Conservation (phyloP, 2,113 vertebrate genomes). For the Isichthys henryi region DNA sequence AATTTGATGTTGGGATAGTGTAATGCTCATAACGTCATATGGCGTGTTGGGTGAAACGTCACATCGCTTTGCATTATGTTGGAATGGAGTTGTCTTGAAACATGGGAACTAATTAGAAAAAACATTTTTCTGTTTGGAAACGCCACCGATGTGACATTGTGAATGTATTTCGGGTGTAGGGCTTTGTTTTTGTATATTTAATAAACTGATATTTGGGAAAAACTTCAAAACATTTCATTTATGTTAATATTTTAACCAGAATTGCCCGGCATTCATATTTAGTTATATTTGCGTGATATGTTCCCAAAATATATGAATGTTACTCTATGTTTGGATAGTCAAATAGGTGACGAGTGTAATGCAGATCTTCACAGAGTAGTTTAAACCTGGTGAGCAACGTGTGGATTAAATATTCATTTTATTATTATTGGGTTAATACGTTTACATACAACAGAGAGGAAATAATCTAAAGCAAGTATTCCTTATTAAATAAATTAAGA, state of each 20-base stretch:
- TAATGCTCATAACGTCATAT: background rate
- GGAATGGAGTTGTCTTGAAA: background rate
- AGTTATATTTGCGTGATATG: background rate
- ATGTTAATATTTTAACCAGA: background rate
- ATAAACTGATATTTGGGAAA: background rate
- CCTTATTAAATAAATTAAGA: conserved; percentile 69
- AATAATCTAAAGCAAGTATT: conserved; percentile 34
- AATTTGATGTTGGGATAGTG: background rate
- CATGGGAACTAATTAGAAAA: background rate
- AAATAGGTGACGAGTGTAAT: background rate
- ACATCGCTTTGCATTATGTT: background rate
- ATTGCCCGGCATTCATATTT: background rate
- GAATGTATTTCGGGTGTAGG: background rate
- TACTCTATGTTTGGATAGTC: background rate
- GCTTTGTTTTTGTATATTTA: background rate
- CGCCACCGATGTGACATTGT: background rate
- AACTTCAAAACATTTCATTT: background rate
- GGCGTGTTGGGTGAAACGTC: background rate
- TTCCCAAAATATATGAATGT: background rate
- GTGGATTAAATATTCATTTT: conserved; percentile 37
- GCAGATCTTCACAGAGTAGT: background rate
- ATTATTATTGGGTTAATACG: conserved; percentile 61
- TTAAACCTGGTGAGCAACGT: conserved; percentile 3
- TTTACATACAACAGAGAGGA: conserved; percentile 33
- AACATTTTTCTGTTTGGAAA: background rate